phyloP scores from a whole-genome alignment of 2,797 vertebrate species.

The Apodemus agrarius region DNA sequence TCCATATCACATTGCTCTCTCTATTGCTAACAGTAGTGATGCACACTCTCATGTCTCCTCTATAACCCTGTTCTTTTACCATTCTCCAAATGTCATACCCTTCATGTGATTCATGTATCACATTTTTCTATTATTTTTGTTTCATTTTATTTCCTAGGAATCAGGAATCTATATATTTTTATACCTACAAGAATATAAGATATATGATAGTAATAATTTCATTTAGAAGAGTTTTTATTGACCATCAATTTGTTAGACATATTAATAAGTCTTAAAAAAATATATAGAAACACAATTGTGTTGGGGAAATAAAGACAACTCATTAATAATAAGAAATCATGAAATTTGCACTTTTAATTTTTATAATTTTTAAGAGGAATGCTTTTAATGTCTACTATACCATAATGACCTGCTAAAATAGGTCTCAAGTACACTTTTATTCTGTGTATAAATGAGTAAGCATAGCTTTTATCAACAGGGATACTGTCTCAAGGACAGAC shows the following conservation, averaged over 20 bases:
- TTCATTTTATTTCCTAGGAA: neutral
- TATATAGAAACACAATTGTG: neutral
- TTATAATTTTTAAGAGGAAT: neutral
- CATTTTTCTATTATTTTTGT: constrained; percentile 8
- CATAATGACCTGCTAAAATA: neutral
- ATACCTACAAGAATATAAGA: neutral
- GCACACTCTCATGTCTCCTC: neutral
- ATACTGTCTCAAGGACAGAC: neutral
- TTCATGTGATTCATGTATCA: neutral
- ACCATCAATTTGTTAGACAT: neutral
- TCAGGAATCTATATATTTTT: neutral
- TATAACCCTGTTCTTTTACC: neutral
- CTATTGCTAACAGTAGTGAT: neutral
- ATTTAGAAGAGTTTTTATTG: neutral
- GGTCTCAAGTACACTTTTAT: neutral
- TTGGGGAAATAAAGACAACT: neutral
- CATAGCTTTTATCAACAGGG: neutral
- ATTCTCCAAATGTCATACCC: neutral
- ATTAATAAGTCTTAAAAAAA: constrained; percentile 14
- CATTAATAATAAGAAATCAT: neutral
- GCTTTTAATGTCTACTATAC: neutral
- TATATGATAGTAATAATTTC: neutral
- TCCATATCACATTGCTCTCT: neutral
- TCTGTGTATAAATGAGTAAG: neutral
- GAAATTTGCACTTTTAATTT: neutral